phyloP scores from a whole-genome alignment of 1,140 invertebrate species.

The Steinernema feltiae region DNA sequence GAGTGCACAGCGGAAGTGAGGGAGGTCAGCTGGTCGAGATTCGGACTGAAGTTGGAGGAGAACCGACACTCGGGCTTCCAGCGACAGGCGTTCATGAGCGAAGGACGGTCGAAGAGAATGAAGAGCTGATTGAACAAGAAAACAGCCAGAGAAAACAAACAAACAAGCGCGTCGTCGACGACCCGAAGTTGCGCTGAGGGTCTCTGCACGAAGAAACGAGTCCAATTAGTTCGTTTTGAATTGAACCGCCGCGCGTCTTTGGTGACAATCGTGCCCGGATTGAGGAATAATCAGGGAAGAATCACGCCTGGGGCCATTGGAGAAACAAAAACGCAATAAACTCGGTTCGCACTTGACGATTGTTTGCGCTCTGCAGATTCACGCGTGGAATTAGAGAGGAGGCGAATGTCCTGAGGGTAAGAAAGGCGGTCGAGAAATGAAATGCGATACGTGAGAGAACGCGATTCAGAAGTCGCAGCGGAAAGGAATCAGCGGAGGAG shows the following conservation, averaged over 20 bases:
- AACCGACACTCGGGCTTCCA: background rate
- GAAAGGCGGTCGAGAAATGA: background rate
- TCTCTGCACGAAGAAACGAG: background rate
- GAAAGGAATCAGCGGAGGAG: background rate
- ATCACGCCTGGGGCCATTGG: background rate
- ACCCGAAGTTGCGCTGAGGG: background rate
- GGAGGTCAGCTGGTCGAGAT: too few relatives aligned
- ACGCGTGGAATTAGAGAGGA: background rate
- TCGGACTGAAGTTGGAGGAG: background rate
- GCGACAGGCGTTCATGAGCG: background rate
- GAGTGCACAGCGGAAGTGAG: background rate
- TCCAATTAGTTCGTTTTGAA: conserved; percentile 2
- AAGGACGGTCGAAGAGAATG: background rate
- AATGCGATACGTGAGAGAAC: background rate
- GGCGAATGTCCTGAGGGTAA: background rate
- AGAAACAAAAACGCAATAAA: background rate
- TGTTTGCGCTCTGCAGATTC: background rate
- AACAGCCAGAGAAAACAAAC: background rate
- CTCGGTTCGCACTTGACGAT: background rate
- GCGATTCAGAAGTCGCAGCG: background rate
- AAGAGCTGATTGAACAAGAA: conserved; percentile 2
- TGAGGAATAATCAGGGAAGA: background rate
- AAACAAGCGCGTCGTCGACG: background rate
- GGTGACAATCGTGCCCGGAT: background rate
- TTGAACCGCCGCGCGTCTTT: too few relatives aligned